Evolutionary conservation across 2,888 invertebrate species (phyloP), one percentile per base, ranked within the genome.

Genomic region (Thecophora atra): DNA sequence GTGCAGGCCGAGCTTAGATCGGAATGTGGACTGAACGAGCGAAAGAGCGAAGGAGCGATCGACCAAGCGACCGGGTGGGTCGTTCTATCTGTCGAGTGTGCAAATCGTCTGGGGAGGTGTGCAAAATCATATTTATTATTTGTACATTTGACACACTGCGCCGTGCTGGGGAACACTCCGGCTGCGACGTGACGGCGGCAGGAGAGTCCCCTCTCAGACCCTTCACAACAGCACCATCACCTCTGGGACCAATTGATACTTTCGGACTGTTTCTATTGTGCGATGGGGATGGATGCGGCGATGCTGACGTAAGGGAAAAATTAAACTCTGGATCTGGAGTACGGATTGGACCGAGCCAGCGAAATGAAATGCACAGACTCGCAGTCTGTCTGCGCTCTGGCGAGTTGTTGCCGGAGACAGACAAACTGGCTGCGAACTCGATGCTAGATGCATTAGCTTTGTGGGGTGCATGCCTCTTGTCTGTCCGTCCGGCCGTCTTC

Each of bases 161-260:
- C 58, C 28, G 44, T 44, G 51, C n/a, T 42, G 7, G 15, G 15
- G 24, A 68, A 11, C 21, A 24, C 24, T 24, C 6, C 6, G 26
- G 19, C 19, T 21, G 5, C 26, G 30, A 24, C 7, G 56, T 21
- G 21, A 56, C 3, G 30, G 13, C 11, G 42, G 51, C 24, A 66
- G n/a, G 28, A n/a, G 37, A 26, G 19, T 30, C 24, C 51, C 62
- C 44, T 3, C 47, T 1, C 47, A 17, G 15, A 47, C 13, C 17
- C 37, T 24, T 4, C 30, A 58, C 11, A 28, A 24, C 13, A 58
- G 58, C 70, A 70, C 62, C 56, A 81, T 80, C 80, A 80, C 80
- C 79, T 79, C 78, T 74, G 79, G 79, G 79, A 81, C 79, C 81
- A 82, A 82, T 82, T 80, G 78, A 81, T 79, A 78, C 79, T 77